These are phyloP conservation scores for Maniola jurtina DNA, from an alignment of 1,140 invertebrate genomes.

Conservation along the genomic window DNA sequence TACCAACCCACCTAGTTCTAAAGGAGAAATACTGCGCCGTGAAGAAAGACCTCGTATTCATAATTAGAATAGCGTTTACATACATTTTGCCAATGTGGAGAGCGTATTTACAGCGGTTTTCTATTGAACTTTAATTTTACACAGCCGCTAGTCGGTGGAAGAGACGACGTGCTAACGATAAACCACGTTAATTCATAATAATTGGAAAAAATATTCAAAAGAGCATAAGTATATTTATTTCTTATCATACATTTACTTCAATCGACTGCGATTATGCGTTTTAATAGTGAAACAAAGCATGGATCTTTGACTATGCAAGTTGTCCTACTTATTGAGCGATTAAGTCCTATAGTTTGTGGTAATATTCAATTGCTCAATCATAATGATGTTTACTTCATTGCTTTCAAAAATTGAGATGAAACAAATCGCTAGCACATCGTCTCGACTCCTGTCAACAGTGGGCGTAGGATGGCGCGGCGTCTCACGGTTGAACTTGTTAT, in stretches of 20 bases:
- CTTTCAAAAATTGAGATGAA: too few species aligned
- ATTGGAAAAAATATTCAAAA: too few species aligned
- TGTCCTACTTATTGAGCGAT: too few species aligned
- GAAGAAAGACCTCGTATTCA: constrained; percentile 8
- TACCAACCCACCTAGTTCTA: not conserved
- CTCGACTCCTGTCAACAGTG: not conserved
- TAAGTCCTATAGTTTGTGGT: too few species aligned
- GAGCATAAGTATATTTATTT: too few species aligned
- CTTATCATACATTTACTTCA: too few species aligned
- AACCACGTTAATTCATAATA: not conserved
- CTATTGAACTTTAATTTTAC: constrained; percentile 16
- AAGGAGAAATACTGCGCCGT: not conserved
- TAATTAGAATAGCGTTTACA: not conserved
- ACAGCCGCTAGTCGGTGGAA: too few species aligned
- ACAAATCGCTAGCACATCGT: not conserved
- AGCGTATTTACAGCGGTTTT: constrained; percentile 56
- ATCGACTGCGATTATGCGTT: too few species aligned
- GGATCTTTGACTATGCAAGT: too few species aligned
- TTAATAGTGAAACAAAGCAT: too few species aligned
- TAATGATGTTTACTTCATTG: too few species aligned
- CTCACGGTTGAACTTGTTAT: constrained; percentile 74
- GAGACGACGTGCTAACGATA: constrained; percentile 3
- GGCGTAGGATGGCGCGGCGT: not conserved
- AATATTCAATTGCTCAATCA: too few species aligned
- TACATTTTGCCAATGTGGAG: constrained; percentile 43